Base-by-base conservation (phyloP, 2,797 vertebrate genomes). In the Macropodus opercularis region DNA sequence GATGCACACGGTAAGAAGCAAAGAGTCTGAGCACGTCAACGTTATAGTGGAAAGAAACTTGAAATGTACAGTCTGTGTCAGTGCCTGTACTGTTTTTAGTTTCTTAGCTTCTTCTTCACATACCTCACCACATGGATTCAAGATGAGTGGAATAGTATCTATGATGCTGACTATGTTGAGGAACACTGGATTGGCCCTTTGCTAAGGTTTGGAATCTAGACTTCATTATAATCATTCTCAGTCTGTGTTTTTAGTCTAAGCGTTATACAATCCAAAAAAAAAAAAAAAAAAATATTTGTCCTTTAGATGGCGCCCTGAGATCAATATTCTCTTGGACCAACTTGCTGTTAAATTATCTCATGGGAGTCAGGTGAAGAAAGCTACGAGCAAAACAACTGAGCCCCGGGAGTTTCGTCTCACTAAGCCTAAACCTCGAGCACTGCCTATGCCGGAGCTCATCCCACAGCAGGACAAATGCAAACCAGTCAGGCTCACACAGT, bases 31-130 rank as follows among this genome's bases (percentile, higher is more conserved):
- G 47, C 10, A 22, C n/a, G 51, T 46, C 6, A 21, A 5, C 34
- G 8, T 40, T 17, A 5, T 31, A 64, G 2, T 49, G 15, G 8
- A 63, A 43, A 48, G 15, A 67, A 57, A 18, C 19, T 34, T 8
- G 3, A 17, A 49, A 47, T 1, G 7, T 53, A 17, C 13, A 36
- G 2, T 39, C 8, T 51, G 19, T 66, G 26, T 68, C 18, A 61
- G 10, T 53, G 15, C 53, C 4, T 47, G 9, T 32, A 8, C n/a
- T 64, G 24, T 70, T 68, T 72, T 41, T 64, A 98, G 96, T 98
- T 98, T 86, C 91, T 98, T 55, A 85, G 85, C 42, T 98, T 98
- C 89, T 93, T 98, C 87, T 95, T 98, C 38, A 58, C 85, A 52
- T 86, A 96, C 81, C 91, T 98, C 69, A 92, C 80, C 66, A 94